phyloP scores from a whole-genome alignment of 1,140 invertebrate species.

The Pissodes strobi region DNA sequence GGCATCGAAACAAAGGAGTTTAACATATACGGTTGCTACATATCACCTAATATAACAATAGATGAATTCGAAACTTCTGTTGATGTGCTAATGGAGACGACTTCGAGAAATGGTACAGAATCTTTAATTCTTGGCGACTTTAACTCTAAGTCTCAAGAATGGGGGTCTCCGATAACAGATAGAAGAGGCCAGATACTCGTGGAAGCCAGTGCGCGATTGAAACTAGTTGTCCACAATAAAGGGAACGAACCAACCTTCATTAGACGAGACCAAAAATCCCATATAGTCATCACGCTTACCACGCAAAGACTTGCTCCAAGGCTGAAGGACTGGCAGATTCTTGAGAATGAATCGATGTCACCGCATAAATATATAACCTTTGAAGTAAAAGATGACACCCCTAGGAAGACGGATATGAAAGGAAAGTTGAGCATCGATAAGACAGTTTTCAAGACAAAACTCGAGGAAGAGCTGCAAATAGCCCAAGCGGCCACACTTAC shows the following conservation, averaged over 20 bases:
- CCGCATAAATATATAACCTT: too few relatives aligned
- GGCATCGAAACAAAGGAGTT: background rate
- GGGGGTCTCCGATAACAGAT: slow-evolving; percentile 1
- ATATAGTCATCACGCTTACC: too few relatives aligned
- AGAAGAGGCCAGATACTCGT: background rate
- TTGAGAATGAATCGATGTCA: too few relatives aligned
- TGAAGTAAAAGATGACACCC: too few relatives aligned
- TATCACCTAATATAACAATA: slow-evolving; percentile 8
- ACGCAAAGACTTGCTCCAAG: too few relatives aligned
- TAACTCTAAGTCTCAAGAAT: background rate
- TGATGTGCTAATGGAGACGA: background rate
- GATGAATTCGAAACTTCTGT: background rate
- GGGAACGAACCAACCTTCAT: too few relatives aligned
- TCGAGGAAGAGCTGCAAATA: too few relatives aligned
- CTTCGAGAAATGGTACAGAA: background rate
- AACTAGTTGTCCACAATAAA: background rate
- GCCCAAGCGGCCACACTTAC: background rate
- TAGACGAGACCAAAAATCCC: too few relatives aligned
- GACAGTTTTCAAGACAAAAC: too few relatives aligned
- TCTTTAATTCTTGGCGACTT: slow-evolving; percentile 5
- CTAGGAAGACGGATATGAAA: too few relatives aligned
- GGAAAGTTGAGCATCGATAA: background rate
- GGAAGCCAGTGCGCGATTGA: background rate
- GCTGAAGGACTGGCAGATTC: too few relatives aligned
- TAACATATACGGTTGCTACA: slow-evolving; percentile 4